phyloP scores from a whole-genome alignment of 2,888 invertebrate species.

The Leucophora obtusa region DNA sequence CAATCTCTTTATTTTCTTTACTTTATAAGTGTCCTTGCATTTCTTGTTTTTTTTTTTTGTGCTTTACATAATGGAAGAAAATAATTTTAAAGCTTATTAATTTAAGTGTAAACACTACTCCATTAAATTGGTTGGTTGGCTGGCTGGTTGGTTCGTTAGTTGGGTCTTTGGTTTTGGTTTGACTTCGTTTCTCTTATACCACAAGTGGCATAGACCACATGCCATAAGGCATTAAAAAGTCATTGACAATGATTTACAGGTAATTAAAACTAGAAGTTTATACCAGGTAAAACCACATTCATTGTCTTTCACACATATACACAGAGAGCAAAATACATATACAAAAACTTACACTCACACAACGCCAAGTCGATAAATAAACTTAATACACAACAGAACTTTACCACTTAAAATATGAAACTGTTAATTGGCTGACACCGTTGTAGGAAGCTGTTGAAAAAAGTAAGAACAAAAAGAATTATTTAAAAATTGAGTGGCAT shows the following conservation, averaged over 20 bases:
- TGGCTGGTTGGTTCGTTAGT: not conserved
- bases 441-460: not conserved
- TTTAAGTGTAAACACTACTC: conserved; percentile 3
- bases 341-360: not conserved
- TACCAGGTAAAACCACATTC: conserved; percentile 34
- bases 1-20: not conserved
- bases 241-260: conserved; percentile 60
- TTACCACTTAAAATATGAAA: conserved; percentile 52
- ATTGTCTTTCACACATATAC: not conserved
- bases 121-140: conserved; percentile 18
- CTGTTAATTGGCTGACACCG: conserved; percentile 44
- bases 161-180: not conserved
- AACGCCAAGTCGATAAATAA: conserved; percentile 39
- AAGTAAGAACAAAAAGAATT: not conserved
- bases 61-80: not conserved
- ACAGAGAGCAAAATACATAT: too few relatives aligned
- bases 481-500: not conserved
- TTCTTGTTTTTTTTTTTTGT: too few relatives aligned
- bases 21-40: not conserved
- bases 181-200: not conserved
- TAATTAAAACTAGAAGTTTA: conserved; percentile 56
- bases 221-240: conserved; percentile 58
- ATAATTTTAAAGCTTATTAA: conserved; percentile 11
- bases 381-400: conserved; percentile 37
- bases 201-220: conserved; percentile 31